Conservation (phyloP, 2,113 vertebrate genomes). For the Chroicocephalus ridibundus region DNA sequence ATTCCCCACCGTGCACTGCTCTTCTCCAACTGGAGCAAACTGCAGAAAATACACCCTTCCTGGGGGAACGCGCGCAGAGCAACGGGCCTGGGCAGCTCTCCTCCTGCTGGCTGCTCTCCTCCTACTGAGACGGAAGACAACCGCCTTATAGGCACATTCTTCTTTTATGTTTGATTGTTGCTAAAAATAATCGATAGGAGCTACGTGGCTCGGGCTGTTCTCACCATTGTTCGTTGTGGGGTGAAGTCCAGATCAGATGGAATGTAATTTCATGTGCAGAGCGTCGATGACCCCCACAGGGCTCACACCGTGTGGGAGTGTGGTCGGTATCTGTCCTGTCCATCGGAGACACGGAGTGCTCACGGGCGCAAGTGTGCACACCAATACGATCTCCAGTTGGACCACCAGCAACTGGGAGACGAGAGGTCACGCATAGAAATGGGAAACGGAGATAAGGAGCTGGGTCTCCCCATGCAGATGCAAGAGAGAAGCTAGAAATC, state of each 20-base stretch:
- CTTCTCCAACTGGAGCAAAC: neutral
- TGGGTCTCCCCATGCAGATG: neutral
- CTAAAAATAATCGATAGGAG: neutral
- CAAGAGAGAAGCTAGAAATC: neutral
- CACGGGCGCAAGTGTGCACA: neutral
- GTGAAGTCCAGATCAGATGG: neutral
- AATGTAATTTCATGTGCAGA: neutral
- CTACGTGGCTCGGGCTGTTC: neutral
- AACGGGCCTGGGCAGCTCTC: neutral
- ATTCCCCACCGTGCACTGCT: neutral
- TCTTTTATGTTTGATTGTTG: neutral
- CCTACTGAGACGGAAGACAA: neutral
- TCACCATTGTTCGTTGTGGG: neutral
- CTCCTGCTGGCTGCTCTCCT: neutral
- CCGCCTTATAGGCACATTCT: neutral
- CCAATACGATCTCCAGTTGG: accelerated
- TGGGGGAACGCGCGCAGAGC: neutral
- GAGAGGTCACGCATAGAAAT: neutral
- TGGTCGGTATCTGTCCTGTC: neutral
- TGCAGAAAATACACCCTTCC: neutral
- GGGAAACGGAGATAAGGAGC: neutral
- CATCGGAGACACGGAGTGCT: neutral
- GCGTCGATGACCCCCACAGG: neutral
- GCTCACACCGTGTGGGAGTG: accelerated
- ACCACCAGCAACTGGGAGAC: neutral